Evolutionary conservation across 2,113 vertebrate genomes (phyloP).

Genomic region (Rhea pennata): DNA sequence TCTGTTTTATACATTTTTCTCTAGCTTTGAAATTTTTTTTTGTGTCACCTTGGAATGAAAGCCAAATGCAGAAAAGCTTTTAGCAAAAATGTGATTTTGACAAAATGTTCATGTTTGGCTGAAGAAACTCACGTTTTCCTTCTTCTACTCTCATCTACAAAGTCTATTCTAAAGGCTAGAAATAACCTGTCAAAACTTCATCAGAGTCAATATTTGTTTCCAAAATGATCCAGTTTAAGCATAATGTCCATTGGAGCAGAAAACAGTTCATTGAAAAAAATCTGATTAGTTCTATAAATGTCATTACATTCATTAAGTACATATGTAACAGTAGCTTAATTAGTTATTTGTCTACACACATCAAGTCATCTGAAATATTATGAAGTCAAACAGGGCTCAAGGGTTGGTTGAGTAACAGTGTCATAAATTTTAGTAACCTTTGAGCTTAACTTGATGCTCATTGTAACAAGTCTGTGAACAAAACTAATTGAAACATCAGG

Average conservation of each 20-base stretch:
- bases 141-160: not conserved
- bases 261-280: not conserved
- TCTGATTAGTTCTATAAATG: not conserved
- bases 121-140: not conserved
- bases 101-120: not conserved
- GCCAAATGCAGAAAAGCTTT: not conserved
- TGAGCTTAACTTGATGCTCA: not conserved
- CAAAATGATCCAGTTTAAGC: not conserved
- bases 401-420: not conserved
- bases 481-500: slow-evolving; percentile 18
- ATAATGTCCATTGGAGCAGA: not conserved
- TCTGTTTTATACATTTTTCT: not conserved
- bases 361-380: not conserved
- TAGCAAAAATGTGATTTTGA: not conserved
- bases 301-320: not conserved
- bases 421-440: slow-evolving; percentile 21
- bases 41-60: not conserved
- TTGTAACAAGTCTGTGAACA: not conserved
- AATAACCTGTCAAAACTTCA: not conserved
- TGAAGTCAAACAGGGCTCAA: slow-evolving; percentile 1
- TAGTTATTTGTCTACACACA: slow-evolving; percentile 5
- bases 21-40: not conserved
- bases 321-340: not conserved
- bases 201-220: not conserved
- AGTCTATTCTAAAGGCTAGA: not conserved